Base-by-base conservation (phyloP, 2,113 vertebrate genomes). In the Mastomys natalensis region DNA sequence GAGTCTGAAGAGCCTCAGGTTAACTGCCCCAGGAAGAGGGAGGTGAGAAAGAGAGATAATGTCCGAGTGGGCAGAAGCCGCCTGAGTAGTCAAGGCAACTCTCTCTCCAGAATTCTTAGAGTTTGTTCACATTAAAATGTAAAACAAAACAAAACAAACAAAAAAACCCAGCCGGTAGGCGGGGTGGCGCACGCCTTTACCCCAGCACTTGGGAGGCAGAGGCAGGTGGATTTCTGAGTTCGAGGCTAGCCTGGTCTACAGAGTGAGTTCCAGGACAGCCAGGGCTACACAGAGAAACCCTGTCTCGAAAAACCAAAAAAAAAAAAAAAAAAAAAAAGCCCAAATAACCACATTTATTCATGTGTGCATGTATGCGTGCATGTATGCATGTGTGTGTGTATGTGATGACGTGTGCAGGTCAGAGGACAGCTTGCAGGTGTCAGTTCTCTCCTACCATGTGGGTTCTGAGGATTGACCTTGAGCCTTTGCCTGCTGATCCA, bases 51-150 rank as follows among this genome's bases (percentile, higher is more conserved):
- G n/a, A 70, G 12, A 84, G 91, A 7, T 68, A 51, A 68, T 95
- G 34, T 77, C 48, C 58, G 64, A 85, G 60, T 9, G 1, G 73
- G 2, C 94, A 72, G 31, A 81, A 76, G 55, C 51, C 80, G 21
- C 34, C 84, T 87, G 34, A 94, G 29, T n/a, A 19, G 81, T 89
- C 43, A 77, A 53, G 80, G 89, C 85, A 82, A 17, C 22, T 93
- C 58, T 74, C 91, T 70, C 16, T 43, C 31, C 1, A 1, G 66
- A 55, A 53, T 87, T 60, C 68, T 29, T 72, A 88, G 60, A 51
- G n/a, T 70, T 89, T 45, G n/a, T 60, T 43, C 70, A 26, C 34
- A 43, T 43, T 31, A 70, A 73, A n/a, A 86, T 66, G 19, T 66
- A 68, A 34, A 37, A 37, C 13, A 68, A 16, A 68, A 68, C 1